A percentile compares a stretch with the other conserved stretches of the same genome.
These are phyloP conservation scores for Erythrocercus mccallii DNA, from an alignment of 2,113 vertebrate genomes.

Conservation along the genomic window DNA sequence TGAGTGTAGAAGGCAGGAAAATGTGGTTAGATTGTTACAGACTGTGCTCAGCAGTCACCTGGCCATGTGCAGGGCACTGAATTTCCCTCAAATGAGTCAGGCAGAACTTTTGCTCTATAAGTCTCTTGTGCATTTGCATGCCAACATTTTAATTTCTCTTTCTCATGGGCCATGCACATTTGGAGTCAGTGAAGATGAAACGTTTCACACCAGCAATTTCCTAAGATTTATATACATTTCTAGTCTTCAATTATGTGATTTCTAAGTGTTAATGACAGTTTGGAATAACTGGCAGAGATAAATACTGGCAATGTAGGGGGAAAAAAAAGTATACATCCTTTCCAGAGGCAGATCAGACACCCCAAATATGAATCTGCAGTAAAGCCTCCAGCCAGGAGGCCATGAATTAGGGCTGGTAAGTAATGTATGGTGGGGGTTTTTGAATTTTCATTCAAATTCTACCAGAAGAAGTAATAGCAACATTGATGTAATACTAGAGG, in stretches of 20 bases:
- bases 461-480: background rate
- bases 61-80: background rate
- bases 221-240: background rate
- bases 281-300: background rate
- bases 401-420: background rate
- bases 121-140: background rate
- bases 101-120: background rate
- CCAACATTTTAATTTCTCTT: background rate
- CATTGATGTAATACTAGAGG: background rate
- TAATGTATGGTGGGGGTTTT: background rate
- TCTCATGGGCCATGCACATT: background rate
- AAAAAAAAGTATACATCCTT: background rate
- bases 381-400: background rate
- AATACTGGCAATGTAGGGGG: background rate
- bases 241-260: background rate
- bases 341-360: background rate
- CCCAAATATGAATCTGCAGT: background rate
- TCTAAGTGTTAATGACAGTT: background rate
- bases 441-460: background rate
- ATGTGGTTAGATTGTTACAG: background rate
- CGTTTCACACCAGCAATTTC: background rate
- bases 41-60: background rate
- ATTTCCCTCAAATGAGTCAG: background rate
- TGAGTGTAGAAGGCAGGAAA: background rate
- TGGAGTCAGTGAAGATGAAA: background rate